A percentile compares a stretch with the other conserved stretches of the same genome.
phyloP scores from a whole-genome alignment of 2,888 invertebrate genomes.

The Tanytarsus gracilentus region DNA sequence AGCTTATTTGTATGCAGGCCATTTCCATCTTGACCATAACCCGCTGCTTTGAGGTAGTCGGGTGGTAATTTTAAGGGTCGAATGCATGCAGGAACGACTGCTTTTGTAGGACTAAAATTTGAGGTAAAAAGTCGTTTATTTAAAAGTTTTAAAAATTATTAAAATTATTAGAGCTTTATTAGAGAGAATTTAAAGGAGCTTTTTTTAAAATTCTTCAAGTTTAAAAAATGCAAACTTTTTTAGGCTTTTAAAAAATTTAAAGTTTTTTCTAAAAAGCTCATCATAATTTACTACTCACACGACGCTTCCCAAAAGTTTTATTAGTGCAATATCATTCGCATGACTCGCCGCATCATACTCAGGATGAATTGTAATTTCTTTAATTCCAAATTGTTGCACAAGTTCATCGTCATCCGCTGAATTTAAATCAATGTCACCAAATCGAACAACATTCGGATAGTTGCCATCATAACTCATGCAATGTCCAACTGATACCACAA shows the following conservation, averaged over 20 bases:
- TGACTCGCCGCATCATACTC: background rate
- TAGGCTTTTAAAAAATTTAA: too few species aligned
- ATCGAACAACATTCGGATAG: constrained; percentile 16
- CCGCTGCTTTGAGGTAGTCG: constrained; percentile 16
- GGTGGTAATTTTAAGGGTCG: background rate
- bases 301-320: constrained; percentile 19
- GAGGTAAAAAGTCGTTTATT: too few species aligned
- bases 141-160: constrained; percentile 35
- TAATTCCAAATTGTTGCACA: constrained; percentile 25
- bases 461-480: constrained; percentile 37
- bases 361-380: constrained; percentile 19
- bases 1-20: background rate
- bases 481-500: constrained; percentile 40
- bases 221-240: too few species aligned
- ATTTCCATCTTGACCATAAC: constrained; percentile 10
- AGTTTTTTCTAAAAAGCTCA: too few species aligned
- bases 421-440: constrained; percentile 29
- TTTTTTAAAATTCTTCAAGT: too few species aligned
- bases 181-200: too few species aligned
- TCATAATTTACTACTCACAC: too few species aligned
- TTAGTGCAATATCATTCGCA: constrained; percentile 28
- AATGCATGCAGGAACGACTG: constrained; percentile 12
- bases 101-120: constrained; percentile 1
- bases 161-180: background rate
- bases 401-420: constrained; percentile 24